Evolutionary conservation across 2,888 invertebrate species (phyloP).

Genomic region (Arctia plantaginis): DNA sequence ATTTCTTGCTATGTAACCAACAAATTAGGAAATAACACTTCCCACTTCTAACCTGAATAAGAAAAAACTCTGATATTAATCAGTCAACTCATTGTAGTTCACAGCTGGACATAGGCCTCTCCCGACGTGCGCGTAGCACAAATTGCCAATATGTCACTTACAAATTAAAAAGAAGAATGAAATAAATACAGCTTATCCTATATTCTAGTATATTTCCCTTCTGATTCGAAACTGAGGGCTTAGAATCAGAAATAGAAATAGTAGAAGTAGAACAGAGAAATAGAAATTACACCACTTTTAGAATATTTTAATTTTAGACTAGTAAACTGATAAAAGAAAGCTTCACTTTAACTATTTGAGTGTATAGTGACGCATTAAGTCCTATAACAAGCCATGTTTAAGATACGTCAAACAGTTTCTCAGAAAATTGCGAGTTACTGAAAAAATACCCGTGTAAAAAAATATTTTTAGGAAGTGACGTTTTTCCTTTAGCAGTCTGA

Average conservation of each 20-base stretch:
- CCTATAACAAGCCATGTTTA: not conserved
- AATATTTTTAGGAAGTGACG: not conserved
- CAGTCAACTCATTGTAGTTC: not conserved
- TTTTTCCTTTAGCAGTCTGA: not conserved
- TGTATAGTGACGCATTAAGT: not conserved
- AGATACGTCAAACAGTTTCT: conserved; percentile 1
- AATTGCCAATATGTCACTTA: not conserved
- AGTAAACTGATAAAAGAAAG: not conserved
- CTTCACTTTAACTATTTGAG: not conserved
- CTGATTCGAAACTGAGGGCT: not conserved
- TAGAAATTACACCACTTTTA: not conserved
- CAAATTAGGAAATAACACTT: no score
- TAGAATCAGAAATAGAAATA: no score
- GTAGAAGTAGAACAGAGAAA: no score
- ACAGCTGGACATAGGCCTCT: not conserved
- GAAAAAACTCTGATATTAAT: not conserved
- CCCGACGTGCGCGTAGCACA: not conserved
- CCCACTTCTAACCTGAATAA: not conserved
- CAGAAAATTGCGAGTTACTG: not conserved
- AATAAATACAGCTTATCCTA: not conserved
- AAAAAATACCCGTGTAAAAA: not conserved
- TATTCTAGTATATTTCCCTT: not conserved
- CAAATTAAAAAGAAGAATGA: not conserved
- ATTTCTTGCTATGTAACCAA: no score
- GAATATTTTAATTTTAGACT: not conserved